Evolutionary conservation across 2,113 vertebrate genomes (phyloP), one percentile per base, ranked within the genome.

Genomic region (Pachycephala philippinensis): DNA sequence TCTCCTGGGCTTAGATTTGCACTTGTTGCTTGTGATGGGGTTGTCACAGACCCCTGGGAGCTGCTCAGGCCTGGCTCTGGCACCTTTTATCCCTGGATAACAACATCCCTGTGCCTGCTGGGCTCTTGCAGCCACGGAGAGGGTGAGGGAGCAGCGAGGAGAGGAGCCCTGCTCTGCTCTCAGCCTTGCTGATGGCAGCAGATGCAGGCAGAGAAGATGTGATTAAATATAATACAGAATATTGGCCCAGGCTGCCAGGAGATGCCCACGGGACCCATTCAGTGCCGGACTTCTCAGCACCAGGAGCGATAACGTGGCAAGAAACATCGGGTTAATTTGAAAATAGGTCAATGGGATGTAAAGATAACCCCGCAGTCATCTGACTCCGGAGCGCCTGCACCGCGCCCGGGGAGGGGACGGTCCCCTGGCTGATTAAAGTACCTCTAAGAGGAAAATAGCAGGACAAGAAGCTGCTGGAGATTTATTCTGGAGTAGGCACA

Each of bases 271-370:
- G 87, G 84, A 68, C 94, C 78, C 39, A 37, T 93, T 69, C 7
- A 60, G 49, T 40, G 45, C 82, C 31, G 66, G 24, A 18, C 61
- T 59, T 71, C 27, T 60, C 74, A 70, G 83, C 77, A 72, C 16
- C 49, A 35, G 64, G 70, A 80, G 82, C 10, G 14, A 30, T 65
- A 85, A 61, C 1, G 1, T 2, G 21, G 76, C 37, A 83, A 75
- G 82, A 40, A 90, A 69, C 0, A 1, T 21, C 30, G 63, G 81
- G 87, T 85, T 96, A 82, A 90, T 89, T 65, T 78, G 84, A 87
- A 97, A 97, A 83, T 90, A 94, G 95, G 92, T 93, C 96, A 94
- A 45, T 14, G 39, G 95, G 77, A 89, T 89, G 57, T 65, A 87
- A 95, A 87, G 90, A 89, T 81, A 83, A 93, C 54, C 89, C 71